A percentile compares a stretch with the other conserved stretches of the same genome.
phyloP scores from a whole-genome alignment of 2,797 vertebrate genomes.

The Mormyrus hasselquistii region DNA sequence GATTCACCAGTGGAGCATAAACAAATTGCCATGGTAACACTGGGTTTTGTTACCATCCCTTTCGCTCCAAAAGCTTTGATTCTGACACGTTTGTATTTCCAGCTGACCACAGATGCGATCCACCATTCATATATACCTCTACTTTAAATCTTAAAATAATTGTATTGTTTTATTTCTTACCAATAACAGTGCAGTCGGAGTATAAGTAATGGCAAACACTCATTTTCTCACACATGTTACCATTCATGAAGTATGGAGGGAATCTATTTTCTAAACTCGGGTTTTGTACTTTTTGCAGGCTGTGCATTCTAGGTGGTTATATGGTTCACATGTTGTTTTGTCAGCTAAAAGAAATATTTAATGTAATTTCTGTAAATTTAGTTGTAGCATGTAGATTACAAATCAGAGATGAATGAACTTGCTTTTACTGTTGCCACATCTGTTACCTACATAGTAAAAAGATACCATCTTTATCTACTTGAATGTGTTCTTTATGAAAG shows the following conservation, averaged over 20 bases:
- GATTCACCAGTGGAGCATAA: slow-evolving; percentile 65
- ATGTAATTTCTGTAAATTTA: background rate
- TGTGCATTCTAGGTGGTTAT: background rate
- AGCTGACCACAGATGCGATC: background rate
- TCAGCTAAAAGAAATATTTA: background rate
- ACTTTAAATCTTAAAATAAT: background rate
- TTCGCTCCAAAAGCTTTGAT: slow-evolving; percentile 15
- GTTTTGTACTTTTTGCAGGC: background rate
- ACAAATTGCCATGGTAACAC: slow-evolving; percentile 59
- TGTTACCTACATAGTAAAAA: background rate
- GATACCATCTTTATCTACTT: background rate
- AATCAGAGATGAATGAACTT: background rate
- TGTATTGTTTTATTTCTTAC: background rate
- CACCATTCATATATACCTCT: background rate
- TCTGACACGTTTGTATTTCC: slow-evolving; percentile 1
- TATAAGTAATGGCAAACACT: background rate
- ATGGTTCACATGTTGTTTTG: background rate
- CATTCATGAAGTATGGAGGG: background rate
- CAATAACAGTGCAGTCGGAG: background rate
- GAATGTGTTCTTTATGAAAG: background rate
- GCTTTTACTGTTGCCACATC: background rate
- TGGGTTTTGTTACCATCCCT: slow-evolving; percentile 25
- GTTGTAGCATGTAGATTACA: background rate
- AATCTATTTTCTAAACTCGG: background rate
- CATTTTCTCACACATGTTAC: background rate